These are phyloP conservation scores for Siphonodentalium dalli DNA, from an alignment of 2,888 invertebrate genomes.

Conservation along the genomic window DNA sequence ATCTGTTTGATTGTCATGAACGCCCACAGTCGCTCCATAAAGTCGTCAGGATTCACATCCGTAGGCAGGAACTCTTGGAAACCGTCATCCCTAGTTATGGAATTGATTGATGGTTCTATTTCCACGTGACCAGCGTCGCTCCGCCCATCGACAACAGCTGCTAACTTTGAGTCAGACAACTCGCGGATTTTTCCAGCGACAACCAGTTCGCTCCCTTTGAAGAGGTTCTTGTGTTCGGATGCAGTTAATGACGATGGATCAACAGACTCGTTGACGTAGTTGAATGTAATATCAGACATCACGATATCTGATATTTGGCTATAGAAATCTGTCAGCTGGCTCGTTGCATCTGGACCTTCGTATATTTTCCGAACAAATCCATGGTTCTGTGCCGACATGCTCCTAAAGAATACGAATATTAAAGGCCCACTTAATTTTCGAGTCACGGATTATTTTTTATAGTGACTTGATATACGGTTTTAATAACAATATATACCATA, in stretches of 20 bases:
- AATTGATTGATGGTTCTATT: conserved; percentile 26
- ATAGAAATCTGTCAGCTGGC: conserved; percentile 73
- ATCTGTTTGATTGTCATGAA: conserved; percentile 50
- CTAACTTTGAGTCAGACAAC: conserved; percentile 23
- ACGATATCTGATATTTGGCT: conserved; percentile 75
- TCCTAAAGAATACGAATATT: conserved; percentile 74
- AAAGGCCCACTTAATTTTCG: no score
- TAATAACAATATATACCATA: no score
- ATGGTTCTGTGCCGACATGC: conserved; percentile 73
- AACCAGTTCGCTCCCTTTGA: conserved; percentile 44
- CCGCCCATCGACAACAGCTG: conserved; percentile 27
- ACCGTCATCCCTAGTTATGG: conserved; percentile 16
- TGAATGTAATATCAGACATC: conserved; percentile 70
- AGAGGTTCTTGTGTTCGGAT: conserved; percentile 37
- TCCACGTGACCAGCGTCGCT: conserved; percentile 34
- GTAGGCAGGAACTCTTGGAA: no score
- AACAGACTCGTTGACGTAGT: conserved; percentile 36
- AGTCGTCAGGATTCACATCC: conserved; percentile 26
- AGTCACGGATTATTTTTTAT: no score
- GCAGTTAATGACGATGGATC: conserved; percentile 38
- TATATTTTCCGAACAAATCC: conserved; percentile 79
- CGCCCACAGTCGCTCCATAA: conserved; percentile 49
- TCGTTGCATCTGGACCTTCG: conserved; percentile 75
- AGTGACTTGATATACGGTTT: no score
- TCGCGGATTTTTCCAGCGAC: conserved; percentile 39